Base-by-base conservation (phyloP, 2,888 invertebrate genomes). In the Theretra japonica region DNA sequence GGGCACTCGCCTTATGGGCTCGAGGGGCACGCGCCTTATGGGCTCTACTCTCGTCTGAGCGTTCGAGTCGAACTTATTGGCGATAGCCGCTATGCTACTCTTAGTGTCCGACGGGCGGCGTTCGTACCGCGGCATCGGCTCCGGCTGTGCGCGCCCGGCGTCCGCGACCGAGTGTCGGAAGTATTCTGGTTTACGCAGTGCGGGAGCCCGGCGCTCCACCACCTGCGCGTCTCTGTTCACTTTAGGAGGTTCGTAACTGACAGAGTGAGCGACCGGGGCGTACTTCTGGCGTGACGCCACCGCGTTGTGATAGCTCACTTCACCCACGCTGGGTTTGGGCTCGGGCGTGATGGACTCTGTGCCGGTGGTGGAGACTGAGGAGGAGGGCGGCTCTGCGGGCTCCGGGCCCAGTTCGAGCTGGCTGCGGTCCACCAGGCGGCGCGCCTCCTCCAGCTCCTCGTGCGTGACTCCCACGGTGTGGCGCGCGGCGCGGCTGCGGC, bases 391-490 rank as follows among this genome's bases (percentile, higher is more conserved):
- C 6, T 85, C 83, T 2, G 81, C 76, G 23, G 80, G 77, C 2
- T 84, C 83, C 4, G 82, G 77, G 21, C 76, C 80, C 15, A 83
- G 80, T 79, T 88, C 75, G 75, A 94, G 80, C 19, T 87, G 84
- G 73, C 88, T 90, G 8, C 87, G 82, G 87, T 97, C 97, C 77
- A 97, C 96, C 83, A 97, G 95, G 73, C 96, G 95, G 65, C 98
- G 95, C 0, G 98, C 98, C 80, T 96, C 96, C 3, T 96, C 97
- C 33, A 98, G 89, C 83, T 98, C 98, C 85, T 97, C 97, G 62
- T 96, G 95, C 57, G 97, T 97, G 23, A 98, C 98, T 68, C 97
- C 97, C 28, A 98, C 97, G 0, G 98, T 98, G 87, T 98, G 97
- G 0, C 98, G 92, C 68, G 95, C 95, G 75, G 96, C 95, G 48